Evolutionary conservation across 2,113 vertebrate species (phyloP), one percentile per base, ranked within the genome.

Genomic region (Nycticebus coucang): DNA sequence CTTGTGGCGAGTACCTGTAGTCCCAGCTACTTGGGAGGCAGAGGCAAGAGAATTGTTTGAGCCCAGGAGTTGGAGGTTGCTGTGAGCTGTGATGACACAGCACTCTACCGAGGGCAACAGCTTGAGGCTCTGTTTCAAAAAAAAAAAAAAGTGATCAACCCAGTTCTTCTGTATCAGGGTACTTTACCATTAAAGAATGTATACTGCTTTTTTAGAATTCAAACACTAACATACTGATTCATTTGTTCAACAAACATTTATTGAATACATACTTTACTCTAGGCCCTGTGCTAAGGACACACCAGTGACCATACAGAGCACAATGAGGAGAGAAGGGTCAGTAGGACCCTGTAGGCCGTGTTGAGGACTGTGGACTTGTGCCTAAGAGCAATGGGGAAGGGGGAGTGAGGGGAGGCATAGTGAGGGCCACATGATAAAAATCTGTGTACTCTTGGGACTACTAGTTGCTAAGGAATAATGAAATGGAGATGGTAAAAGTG

Each of bases 181-280:
- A 26, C 37, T 60, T 82, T 69, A 53, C 21, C 68, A 50, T 24
- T 24, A 37, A 93, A 64, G 77, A 79, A 66, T 68, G 8, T 19
- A 50, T 50, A 69, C 28, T 90, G 66, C 66, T 69, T 91, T 11
- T 87, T 69, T 82, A n/a, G 15, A 64, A 91, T 87, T 89, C 62
- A 83, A 45, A 80, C 33, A 57, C 37, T 37, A 84, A 91, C 72
- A 75, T 59, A 62, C 8, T 45, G n/a, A 81, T 28, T 82, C 50
- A 83, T 41, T 84, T 50, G 89, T 78, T 89, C 84, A 60, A 37
- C 50, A 91, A 68, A 93, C 62, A 75, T 83, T 89, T 91, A 62
- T 26, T 87, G 35, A 83, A 45, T 30, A 33, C 41, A 45, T 55
- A 33, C 62, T 90, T 59, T 75, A 14, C 80, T 45, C 37, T n/a